A percentile compares a stretch with the other conserved stretches of the same genome.
These are phyloP conservation scores for Sphecodes monilicornis DNA, from an alignment of 2,888 invertebrate genomes.

Conservation along the genomic window DNA sequence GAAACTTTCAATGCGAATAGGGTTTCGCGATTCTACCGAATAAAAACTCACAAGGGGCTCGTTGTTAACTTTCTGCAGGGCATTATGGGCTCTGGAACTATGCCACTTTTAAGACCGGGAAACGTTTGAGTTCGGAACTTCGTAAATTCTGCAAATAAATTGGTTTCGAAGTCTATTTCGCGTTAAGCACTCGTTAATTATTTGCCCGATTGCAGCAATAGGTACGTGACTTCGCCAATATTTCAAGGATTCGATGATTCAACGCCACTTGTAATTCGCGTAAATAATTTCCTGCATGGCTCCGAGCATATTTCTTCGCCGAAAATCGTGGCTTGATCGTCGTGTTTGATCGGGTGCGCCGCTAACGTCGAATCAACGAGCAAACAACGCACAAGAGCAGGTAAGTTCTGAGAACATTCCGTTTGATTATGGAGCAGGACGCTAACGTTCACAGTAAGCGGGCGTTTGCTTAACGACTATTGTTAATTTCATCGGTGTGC, in stretches of 20 bases:
- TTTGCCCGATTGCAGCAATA: neutral
- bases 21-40: slow-evolving; percentile 50
- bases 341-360: neutral
- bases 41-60: slow-evolving; percentile 47
- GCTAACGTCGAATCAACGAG: neutral
- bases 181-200: neutral
- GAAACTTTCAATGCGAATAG: slow-evolving; percentile 43
- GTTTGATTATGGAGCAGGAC: slow-evolving; percentile 8
- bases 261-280: neutral
- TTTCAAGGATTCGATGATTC: neutral
- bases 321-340: neutral
- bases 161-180: slow-evolving; percentile 18
- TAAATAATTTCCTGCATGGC: neutral
- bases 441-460: neutral
- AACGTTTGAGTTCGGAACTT: slow-evolving; percentile 33
- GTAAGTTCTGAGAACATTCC: slow-evolving; percentile 19
- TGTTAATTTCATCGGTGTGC: slow-evolving; percentile 63
- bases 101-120: slow-evolving; percentile 37
- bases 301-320: neutral
- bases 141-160: slow-evolving; percentile 55
- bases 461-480: slow-evolving; percentile 51
- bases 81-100: slow-evolving; percentile 54
- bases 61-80: slow-evolving; percentile 49
- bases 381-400: slow-evolving; percentile 10
- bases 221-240: neutral